These are phyloP conservation scores for Siniperca obscura DNA, from an alignment of 2,797 vertebrate genomes.

Conservation along the genomic window DNA sequence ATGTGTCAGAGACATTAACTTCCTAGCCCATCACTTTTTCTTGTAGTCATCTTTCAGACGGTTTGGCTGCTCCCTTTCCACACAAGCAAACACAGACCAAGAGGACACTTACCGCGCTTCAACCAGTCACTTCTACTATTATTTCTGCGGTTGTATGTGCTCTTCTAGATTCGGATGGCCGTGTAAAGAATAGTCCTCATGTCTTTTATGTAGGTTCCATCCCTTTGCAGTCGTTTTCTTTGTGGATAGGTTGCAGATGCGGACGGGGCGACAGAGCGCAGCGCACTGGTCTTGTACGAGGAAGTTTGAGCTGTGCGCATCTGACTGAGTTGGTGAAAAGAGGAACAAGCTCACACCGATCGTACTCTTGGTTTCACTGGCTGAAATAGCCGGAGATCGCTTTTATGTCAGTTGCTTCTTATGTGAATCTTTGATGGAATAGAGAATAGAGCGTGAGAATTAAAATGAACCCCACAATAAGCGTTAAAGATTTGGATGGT, in stretches of 20 bases:
- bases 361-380: constrained; percentile 33
- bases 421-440: neutral
- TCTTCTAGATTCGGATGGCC: neutral
- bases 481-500: neutral
- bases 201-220: constrained; percentile 52
- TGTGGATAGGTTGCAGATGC: neutral
- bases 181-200: constrained; percentile 53
- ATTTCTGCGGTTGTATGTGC: neutral
- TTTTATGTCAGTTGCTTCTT: neutral
- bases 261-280: constrained; percentile 11
- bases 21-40: fast-evolving
- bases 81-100: neutral
- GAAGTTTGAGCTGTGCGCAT: constrained; percentile 64
- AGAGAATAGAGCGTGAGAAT: neutral
- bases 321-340: constrained; percentile 45
- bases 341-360: constrained; percentile 58
- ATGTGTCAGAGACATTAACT: neutral
- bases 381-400: neutral
- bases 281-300: constrained; percentile 54
- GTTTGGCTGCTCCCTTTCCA: neutral
- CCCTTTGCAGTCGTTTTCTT: neutral
- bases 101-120: constrained; percentile 54
- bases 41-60: neutral
- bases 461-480: neutral
- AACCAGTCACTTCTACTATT: constrained; percentile 6